Evolutionary conservation across 2,113 vertebrate species (phyloP), one percentile per base, ranked within the genome.

Genomic region (Ahaetulla prasina): DNA sequence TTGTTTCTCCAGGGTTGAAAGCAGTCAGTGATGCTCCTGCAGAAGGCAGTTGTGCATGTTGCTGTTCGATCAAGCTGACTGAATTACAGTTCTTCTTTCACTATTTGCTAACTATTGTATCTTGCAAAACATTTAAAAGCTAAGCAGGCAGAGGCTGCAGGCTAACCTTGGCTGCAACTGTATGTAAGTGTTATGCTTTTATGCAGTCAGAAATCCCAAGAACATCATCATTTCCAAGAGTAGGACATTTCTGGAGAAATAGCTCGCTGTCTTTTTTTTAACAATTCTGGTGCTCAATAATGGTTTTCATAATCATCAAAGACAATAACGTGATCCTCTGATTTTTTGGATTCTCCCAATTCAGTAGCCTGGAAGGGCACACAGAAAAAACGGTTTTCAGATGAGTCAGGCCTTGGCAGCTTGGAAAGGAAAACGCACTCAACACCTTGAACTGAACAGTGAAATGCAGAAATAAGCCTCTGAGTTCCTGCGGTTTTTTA

Each of bases 271-370:
- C 12, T 68, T n/a, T 60, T 27, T 27, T 60, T 60, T 60, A 60
- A 3, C 3, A 16, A 2, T 16, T 16, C 1, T 1, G 27, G 0
- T 0, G 14, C 92, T 94, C 96, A 89, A 96, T 96, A 93, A 0
- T 0, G 3, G 97, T 96, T 84, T 95, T 68, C 80, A 0, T 98
- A 89, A 74, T 87, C 94, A 93, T 1, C 3, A 68, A 35, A 60
- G 43, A 87, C 18, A 1, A 6, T 25, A 84, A 30, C 55, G 92
- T 93, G 90, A 80, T 92, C 49, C 87, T 49, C 39, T 54, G 80
- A 0, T 12, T 7, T 5, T 0, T 45, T 39, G 35, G 16, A 12
- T 57, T 8, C 16, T 68, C 0, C 63, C 4, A 35, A 35, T n/a
- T 68, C 63, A 35, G n/a, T 2, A 68, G 12, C n/a, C 63, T 68